phyloP scores from a whole-genome alignment of 2,888 invertebrate genomes.

The Frankliniella intonsa region DNA sequence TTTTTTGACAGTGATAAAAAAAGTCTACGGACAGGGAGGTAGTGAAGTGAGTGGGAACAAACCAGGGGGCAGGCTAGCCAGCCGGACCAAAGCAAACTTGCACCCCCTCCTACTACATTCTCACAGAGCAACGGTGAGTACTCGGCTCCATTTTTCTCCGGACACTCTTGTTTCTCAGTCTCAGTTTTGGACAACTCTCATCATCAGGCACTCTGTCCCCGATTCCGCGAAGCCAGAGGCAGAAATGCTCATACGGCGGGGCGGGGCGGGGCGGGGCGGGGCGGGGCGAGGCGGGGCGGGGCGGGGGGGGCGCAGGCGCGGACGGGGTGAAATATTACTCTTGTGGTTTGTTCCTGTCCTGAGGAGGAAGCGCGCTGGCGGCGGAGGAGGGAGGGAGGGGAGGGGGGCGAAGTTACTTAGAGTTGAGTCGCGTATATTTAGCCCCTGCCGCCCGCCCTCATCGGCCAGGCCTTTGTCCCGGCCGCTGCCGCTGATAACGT shows the following conservation, averaged over 20 bases:
- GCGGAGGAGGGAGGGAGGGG: not conserved
- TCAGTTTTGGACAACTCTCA: too few species aligned
- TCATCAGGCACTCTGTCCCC: not conserved
- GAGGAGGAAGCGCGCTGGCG: not conserved
- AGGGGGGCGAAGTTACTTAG: not conserved
- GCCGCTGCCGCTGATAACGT: too few species aligned
- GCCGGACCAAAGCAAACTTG: too few species aligned
- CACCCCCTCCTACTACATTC: too few species aligned
- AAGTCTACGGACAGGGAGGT: too few species aligned
- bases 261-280: not conserved
- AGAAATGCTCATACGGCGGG: not conserved
- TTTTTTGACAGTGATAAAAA: too few species aligned
- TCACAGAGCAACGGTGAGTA: too few species aligned
- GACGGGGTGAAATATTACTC: conserved; percentile 8
- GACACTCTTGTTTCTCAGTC: too few species aligned
- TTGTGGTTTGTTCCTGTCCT: conserved; percentile 16
- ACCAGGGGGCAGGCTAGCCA: too few species aligned
- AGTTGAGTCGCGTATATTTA: conserved; percentile 16
- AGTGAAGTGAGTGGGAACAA: too few species aligned
- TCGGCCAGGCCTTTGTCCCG: too few species aligned
- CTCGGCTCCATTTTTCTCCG: too few species aligned
- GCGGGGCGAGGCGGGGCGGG: not conserved
- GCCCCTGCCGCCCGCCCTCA: not conserved
- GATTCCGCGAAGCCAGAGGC: not conserved
- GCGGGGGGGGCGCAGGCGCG: not conserved